Percentiles rank a stretch among this genome's conserved stretches.
Conservation (phyloP, 2,888 invertebrate genomes). For the Amphipyra tragopoginis region DNA sequence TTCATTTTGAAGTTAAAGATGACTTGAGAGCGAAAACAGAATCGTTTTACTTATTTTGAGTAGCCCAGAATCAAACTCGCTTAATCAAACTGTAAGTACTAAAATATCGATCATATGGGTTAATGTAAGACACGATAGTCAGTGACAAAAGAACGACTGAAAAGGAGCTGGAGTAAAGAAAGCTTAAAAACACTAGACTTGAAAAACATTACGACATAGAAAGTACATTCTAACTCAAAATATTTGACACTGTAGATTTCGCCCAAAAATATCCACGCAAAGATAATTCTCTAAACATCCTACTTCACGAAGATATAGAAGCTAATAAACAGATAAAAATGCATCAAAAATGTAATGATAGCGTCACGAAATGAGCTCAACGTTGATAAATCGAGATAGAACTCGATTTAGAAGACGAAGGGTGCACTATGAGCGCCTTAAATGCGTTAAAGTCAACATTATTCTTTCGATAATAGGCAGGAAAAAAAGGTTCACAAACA, state of each 20-base stretch:
- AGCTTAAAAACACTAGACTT: too few relatives aligned
- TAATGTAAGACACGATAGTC: too few relatives aligned
- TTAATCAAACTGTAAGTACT: background rate
- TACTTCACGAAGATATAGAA: slow-evolving; percentile 10
- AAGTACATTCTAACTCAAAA: too few relatives aligned
- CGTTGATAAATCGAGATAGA: slow-evolving; percentile 36
- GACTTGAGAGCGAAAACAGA: background rate
- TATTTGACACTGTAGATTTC: background rate
- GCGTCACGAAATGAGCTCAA: slow-evolving; percentile 23
- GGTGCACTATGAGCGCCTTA: slow-evolving; percentile 32
- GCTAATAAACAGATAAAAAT: slow-evolving; percentile 39
- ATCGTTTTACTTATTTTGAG: background rate
- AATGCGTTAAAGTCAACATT: slow-evolving; percentile 32
- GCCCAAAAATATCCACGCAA: slow-evolving; percentile 1
- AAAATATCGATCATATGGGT: too few relatives aligned
- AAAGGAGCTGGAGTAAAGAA: too few relatives aligned
- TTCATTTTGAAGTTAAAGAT: background rate
- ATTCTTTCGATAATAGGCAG: slow-evolving; percentile 16
- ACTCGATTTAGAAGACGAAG: slow-evolving; percentile 42
- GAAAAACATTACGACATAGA: too few relatives aligned
- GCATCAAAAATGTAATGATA: slow-evolving; percentile 26
- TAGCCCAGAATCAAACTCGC: background rate
- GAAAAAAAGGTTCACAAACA: slow-evolving; percentile 12
- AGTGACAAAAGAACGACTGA: too few relatives aligned
- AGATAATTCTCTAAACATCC: slow-evolving; percentile 6